Evolutionary conservation across 2,797 vertebrate genomes (phyloP), one percentile per base, ranked within the genome.

Genomic region (Sorex maritimensis): DNA sequence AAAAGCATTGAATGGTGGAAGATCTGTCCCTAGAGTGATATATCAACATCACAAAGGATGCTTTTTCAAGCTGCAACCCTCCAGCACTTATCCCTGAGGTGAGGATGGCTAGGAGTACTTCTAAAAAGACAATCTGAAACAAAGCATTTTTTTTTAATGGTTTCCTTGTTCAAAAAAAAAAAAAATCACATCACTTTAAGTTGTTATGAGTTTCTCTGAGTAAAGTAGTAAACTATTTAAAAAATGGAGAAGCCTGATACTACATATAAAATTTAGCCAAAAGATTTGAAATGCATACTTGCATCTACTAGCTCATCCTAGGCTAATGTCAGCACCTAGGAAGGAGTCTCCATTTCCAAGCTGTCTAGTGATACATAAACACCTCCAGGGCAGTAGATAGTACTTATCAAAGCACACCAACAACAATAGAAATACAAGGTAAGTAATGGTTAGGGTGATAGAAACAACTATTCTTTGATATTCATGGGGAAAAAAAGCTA

Each of bases 21-120:
- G 63, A 49, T 78, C 46, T 89, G 55, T 55, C 65, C 74, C 74
- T 19, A 34, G 44, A 79, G 83, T 55, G 69, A 69, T 58, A 19
- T 30, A 63, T 55, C 80, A 65, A 81, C 85, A 61, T 63, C 81
- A 81, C 23, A 69, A 72, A 86, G 44, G 91, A n/a, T 6, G 6
- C 10, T 63, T 90, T 61, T 44, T 10, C 2, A n/a, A 28, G 19
- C 61, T 73, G 26, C 68, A 34, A 52, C 30, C 46, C 72, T 68
- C 8, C 61, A 28, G 83, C 11, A 9, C 2, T 28, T 55, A 28
- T 38, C 91, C 49, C 80, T 41, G 11, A 11, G 28, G 30, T 84
- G 14, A 38, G 4, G 4, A 23, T 58, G 7, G 30, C 12, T 38
- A 83, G 49, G 28, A 63, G 12, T 30, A 65, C 10, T 28, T 90